Conservation (phyloP, 2,113 vertebrate genomes). For the Acinonyx jubatus region DNA sequence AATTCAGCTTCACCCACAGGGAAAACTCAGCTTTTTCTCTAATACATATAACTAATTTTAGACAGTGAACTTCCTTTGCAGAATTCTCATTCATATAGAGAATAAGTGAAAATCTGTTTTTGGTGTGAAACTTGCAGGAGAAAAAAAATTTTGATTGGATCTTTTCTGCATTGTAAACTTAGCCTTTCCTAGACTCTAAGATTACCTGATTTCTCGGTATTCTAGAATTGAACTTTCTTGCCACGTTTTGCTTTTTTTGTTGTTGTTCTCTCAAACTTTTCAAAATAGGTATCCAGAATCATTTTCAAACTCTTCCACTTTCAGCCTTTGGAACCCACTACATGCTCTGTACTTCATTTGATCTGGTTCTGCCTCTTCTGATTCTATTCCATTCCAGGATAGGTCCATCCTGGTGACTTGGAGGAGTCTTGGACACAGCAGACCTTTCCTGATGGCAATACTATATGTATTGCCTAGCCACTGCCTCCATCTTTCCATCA, state of each 20-base stretch:
- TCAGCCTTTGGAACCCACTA: not conserved
- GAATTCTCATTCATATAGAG: constrained; percentile 38
- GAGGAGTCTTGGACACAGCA: not conserved
- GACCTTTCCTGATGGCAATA: not conserved
- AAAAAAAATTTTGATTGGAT: not conserved
- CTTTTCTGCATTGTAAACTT: not conserved
- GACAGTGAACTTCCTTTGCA: constrained; percentile 1
- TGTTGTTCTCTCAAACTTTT: not conserved
- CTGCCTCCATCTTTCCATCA: not conserved
- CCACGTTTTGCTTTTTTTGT: not conserved
- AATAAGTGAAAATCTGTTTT: constrained; percentile 32
- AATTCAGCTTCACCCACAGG: not conserved
- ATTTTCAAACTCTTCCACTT: not conserved
- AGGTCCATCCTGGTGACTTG: too few relatives aligned
- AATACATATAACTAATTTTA: constrained; percentile 36
- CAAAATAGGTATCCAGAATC: not conserved
- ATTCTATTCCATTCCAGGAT: not conserved
- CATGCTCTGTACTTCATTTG: not conserved
- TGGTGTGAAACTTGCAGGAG: not conserved
- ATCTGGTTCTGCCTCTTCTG: not conserved
- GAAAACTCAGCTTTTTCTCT: not conserved
- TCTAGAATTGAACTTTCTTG: not conserved
- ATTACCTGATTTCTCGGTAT: not conserved
- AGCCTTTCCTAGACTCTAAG: not conserved
- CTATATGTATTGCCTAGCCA: not conserved